Percentiles rank a stretch among this genome's conserved stretches.
phyloP scores from a whole-genome alignment of 2,113 vertebrate genomes.

The Pygoscelis antarcticus region DNA sequence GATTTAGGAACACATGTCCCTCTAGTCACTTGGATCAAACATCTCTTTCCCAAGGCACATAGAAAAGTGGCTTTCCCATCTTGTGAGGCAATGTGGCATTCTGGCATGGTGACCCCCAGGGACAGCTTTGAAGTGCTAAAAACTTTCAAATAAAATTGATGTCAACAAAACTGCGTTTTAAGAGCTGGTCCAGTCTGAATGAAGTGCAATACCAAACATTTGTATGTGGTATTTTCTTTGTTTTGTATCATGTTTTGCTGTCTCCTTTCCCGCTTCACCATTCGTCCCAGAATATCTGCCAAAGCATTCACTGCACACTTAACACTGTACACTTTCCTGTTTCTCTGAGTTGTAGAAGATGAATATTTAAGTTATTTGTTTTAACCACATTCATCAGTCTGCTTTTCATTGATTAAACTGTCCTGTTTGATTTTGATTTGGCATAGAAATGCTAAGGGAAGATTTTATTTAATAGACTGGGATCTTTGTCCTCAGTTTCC shows the following conservation, averaged over 20 bases:
- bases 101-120: not conserved
- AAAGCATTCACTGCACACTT: not conserved
- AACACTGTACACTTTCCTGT: not conserved
- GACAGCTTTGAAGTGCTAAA: not conserved
- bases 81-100: not conserved
- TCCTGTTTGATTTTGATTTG: not conserved
- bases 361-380: not conserved
- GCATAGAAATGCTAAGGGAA: not conserved
- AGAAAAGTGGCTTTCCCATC: not conserved
- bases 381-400: not conserved
- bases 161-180: not conserved
- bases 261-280: not conserved
- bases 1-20: not conserved
- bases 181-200: not conserved
- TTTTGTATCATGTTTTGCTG: not conserved
- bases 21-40: not conserved
- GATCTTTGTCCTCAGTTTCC: not conserved
- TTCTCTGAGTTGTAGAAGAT: not conserved
- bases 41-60: not conserved
- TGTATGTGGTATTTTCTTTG: not conserved
- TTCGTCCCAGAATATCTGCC: not conserved
- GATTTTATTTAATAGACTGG: not conserved
- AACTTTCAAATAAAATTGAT: not conserved
- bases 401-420: not conserved
- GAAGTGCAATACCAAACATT: not conserved